phyloP scores from a whole-genome alignment of 2,888 invertebrate species.

The Tricholauxania praeusta region DNA sequence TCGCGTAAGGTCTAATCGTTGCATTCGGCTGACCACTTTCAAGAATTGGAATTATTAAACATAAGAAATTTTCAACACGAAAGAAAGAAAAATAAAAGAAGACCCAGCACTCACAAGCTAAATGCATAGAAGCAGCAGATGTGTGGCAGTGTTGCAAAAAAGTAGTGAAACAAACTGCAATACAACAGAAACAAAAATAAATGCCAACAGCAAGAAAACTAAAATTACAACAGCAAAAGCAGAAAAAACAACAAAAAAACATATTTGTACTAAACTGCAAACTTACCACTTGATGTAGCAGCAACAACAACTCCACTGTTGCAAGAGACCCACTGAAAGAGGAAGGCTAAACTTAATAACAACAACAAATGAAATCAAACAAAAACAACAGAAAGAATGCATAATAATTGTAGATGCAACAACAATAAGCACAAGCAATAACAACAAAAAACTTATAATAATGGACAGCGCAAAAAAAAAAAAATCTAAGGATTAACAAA shows the following conservation, averaged over 20 bases:
- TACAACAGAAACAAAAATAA: conserved; percentile 44
- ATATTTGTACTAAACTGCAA: conserved; percentile 25
- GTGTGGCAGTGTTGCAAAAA: conserved; percentile 19
- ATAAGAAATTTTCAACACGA: too few relatives aligned
- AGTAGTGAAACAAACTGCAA: conserved; percentile 46
- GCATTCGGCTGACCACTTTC: too few relatives aligned
- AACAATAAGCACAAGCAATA: conserved; percentile 10
- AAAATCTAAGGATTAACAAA: conserved; percentile 3
- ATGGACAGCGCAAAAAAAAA: not conserved
- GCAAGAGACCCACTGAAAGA: not conserved
- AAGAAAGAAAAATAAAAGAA: not conserved
- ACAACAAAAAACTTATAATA: conserved; percentile 15
- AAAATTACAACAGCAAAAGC: not conserved
- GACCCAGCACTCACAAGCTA: not conserved
- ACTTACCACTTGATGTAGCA: conserved; percentile 19
- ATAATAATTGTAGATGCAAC: conserved; percentile 17
- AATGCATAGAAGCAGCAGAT: not conserved
- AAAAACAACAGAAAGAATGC: not conserved
- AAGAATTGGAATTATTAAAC: too few relatives aligned
- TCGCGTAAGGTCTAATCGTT: too few relatives aligned
- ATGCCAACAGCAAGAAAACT: conserved; percentile 26
- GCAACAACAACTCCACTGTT: not conserved
- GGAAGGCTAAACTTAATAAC: not conserved
- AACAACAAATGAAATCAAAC: conserved; percentile 6
- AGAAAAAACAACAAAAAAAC: conserved; percentile 6